Base-by-base conservation (phyloP, 1,140 invertebrate species). In the Temnothorax longispinosus region DNA sequence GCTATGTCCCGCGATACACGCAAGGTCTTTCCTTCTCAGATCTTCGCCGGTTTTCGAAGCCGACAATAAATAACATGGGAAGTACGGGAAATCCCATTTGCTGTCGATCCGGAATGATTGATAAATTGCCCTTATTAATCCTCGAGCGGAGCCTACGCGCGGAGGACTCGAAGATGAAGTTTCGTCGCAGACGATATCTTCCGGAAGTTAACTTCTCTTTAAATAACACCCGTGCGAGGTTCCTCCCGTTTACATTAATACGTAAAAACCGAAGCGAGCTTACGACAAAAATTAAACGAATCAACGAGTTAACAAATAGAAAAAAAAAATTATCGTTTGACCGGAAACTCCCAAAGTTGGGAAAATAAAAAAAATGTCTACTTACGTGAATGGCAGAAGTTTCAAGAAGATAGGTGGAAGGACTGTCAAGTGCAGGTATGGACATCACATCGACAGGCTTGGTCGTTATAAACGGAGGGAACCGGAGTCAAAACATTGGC, bases 381-480 rank as follows among this genome's bases (percentile, higher is more conserved):
- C 93, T 94, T 93, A 94, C 93, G 90, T 93, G 88, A 76, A 85
- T 81, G 60, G 87, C 85, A 90, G 91, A 90, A 85, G 84, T 87
- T 87, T 76, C 84, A 87, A 69, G 88, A 87, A 82, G 87, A 80
- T 44, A 67, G 54, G 21, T n/a, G 85, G n/a, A 67, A 71, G 85
- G 86, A 88, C 64, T 69, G 87, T 75, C 64, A 69, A 71, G 67
- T 81, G 82, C 44, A 41, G 56, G 58, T 72, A 67, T 38, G 64
- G 67, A 87, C 65, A 32, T 88, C 75, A 15, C 64, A 75, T 81
- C 78, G 69, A 91, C 67, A 27, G 47, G 54, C 21, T 71, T 54
- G 75, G 13, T 64, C n/a, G 35, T 52, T 74, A 69, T 38, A 71
- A 47, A 21, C 21, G 32, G 4, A 65, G 58, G 38, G 62, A 15